Evolutionary conservation across 2,888 invertebrate genomes (phyloP), one percentile per base, ranked within the genome.

Genomic region (Scaptomyza tumidula): DNA sequence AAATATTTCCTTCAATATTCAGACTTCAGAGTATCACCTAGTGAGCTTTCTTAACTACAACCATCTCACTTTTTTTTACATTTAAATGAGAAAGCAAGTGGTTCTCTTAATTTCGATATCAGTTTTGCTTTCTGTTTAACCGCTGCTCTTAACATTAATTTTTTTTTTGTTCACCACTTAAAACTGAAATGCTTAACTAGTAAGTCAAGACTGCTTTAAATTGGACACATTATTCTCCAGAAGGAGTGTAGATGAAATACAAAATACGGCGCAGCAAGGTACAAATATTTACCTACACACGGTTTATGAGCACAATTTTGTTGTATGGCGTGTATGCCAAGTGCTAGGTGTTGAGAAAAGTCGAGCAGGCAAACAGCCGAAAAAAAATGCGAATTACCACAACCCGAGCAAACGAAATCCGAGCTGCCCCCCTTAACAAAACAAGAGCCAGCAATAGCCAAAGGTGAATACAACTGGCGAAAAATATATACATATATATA

Each of bases 271-370:
- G 31, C 29, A 16, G 31, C 29, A 16, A 41, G 13, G 35, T 35
- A 27, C 43, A 50, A 50, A 75, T 62, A 75, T 88, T 90, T 78
- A 73, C 88, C 90, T 86, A 85, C 88, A 78, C 70, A 48, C 71
- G 45, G 70, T 78, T 90, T 72, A 88, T 86, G 90, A 86, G 76
- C 89, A 70, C 72, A 70, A 76, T 83, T 90, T 90, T 91, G 90
- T 90, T 90, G 91, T 89, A 71, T 70, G 75, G 75, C 74, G 78
- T 89, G 80, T 87, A 89, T 90, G 90, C 83, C 84, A 86, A 85
- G 43, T 89, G 80, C 75, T 86, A 82, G 90, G 91, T 80, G 85
- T 67, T 68, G 74, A 91, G 90, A 72, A 33, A 33, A 33, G 33
- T 10, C 10, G 33, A 33, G 33, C 33, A 10, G 33, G 33, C 89